Base-by-base conservation (phyloP, 2,797 vertebrate genomes). In the Fistularia tabacaria region DNA sequence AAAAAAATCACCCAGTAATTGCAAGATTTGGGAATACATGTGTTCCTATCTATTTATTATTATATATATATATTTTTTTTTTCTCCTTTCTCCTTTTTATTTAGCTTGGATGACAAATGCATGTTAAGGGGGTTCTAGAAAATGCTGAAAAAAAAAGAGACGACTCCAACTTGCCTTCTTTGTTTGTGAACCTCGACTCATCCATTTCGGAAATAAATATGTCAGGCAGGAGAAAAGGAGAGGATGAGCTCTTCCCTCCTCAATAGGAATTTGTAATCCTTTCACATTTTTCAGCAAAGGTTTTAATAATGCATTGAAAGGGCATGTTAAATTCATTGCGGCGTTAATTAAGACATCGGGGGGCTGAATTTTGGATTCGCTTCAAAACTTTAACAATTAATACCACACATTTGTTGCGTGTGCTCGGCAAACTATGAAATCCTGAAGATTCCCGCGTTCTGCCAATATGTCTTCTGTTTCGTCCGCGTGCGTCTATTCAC, bases 141-240 rank as follows among this genome's bases (percentile, higher is more conserved):
- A 36, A 9, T 3, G 47, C 14, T 1, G 7, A 36, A 25, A 48
- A 39, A 57, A 39, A 48, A 57, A 48, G 37, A 44, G 9, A 42
- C 47, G 4, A 37, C 43, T 48, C 63, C 39, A 57, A 38, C 62
- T 74, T 71, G n/a, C 9, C 38, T 38, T 61, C 10, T 52, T 42
- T 53, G 52, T 64, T 61, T 64, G 61, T 69, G 62, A 63, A 74
- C 70, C 48, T 64, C 15, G 57, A 39, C 62, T 62, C 46, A 59
- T 73, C 55, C 60, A 73, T 13, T 14, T 36, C 42, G 51, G 45
- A 68, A 73, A 71, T 69, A 79, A 76, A 76, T 44, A 71, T 71
- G 51, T 45, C 56, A 49, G 47, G 40, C 57, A 54, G 41, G 46
- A 61, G 15, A 39, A 46, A 51, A 58, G 40, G 11, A 41, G 41